A percentile compares a stretch with the other conserved stretches of the same genome.
Conservation (phyloP, 2,888 invertebrate genomes). For the Coelinius sp. region DNA sequence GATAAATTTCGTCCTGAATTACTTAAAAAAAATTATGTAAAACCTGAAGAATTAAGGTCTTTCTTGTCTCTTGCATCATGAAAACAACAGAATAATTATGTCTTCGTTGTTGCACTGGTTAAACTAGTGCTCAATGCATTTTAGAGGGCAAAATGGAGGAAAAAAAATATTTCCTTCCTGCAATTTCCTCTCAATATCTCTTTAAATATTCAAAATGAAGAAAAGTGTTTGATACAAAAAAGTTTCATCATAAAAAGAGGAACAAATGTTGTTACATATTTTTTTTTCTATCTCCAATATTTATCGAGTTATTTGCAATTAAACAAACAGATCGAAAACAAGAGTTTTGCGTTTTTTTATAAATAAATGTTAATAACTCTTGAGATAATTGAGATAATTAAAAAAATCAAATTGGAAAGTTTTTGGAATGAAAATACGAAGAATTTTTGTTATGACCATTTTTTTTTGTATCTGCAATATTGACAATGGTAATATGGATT, state of each 20-base stretch:
- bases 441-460: not conserved
- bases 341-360: too few relatives aligned
- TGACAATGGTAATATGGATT: not conserved
- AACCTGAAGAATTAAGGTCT: not conserved
- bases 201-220: not conserved
- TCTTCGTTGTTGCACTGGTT: constrained; percentile 1
- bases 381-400: not conserved
- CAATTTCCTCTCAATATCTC: not conserved
- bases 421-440: not conserved
- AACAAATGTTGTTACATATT: not conserved
- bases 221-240: not conserved
- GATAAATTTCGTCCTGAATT: not conserved
- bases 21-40: constrained; percentile 3
- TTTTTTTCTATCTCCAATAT: not conserved
- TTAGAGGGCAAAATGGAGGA: not conserved
- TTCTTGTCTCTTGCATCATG: not conserved
- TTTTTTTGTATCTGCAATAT: not conserved
- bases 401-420: not conserved
- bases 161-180: not conserved
- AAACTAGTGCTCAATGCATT: constrained; percentile 6
- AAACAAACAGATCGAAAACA: too few relatives aligned
- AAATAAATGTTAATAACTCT: not conserved
- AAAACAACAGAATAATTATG: not conserved
- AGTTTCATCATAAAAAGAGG: not conserved
- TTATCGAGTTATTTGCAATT: not conserved